These are phyloP conservation scores for Probaryconus sp. DNA, from an alignment of 1,140 invertebrate species.

Conservation along the genomic window DNA sequence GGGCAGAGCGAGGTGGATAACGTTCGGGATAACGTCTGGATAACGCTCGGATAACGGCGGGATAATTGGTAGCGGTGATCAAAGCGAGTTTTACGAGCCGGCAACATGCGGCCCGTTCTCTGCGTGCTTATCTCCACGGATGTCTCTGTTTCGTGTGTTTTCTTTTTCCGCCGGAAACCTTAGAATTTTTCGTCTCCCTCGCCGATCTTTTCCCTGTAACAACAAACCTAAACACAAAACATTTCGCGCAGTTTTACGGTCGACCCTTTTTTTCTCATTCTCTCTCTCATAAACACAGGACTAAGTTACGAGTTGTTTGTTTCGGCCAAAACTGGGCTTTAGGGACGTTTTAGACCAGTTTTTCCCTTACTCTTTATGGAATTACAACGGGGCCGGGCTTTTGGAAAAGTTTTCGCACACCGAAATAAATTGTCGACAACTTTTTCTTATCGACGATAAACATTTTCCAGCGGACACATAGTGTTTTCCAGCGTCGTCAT, in stretches of 20 bases:
- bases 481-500: conserved; percentile 5
- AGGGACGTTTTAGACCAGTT: conserved; percentile 60
- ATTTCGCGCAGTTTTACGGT: conserved; percentile 73
- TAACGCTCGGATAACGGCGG: conserved; percentile 77
- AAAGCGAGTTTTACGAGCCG: conserved; percentile 77
- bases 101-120: conserved; percentile 70
- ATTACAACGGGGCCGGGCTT: background rate
- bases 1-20: conserved; percentile 69
- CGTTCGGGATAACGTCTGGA: conserved; percentile 74
- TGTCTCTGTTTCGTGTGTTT: conserved; percentile 33
- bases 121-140: background rate
- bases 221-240: conserved; percentile 65
- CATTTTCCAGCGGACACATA: background rate
- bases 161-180: conserved; percentile 3
- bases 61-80: conserved; percentile 79
- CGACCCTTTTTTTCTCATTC: conserved; percentile 31
- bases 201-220: conserved; percentile 37
- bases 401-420: background rate
- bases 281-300: conserved; percentile 73
- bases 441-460: too few relatives aligned
- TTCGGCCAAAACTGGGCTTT: conserved; percentile 66
- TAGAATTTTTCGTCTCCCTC: conserved; percentile 37
- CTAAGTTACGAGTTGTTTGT: conserved; percentile 76
- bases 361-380: background rate
- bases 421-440: background rate